phyloP scores from a whole-genome alignment of 2,113 vertebrate genomes.

The Notothenia coriiceps region DNA sequence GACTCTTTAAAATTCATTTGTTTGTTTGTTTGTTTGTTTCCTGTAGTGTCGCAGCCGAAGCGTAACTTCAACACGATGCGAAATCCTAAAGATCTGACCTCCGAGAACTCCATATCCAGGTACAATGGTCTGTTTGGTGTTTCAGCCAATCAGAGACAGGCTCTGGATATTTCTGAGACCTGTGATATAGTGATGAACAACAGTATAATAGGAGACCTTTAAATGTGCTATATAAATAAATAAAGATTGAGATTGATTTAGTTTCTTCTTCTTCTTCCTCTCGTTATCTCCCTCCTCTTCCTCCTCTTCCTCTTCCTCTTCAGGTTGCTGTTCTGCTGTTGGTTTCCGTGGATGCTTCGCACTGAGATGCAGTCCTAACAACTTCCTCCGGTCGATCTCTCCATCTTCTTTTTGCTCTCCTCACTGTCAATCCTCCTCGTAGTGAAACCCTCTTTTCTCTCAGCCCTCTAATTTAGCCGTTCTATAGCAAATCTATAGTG shows the following conservation, averaged over 20 bases:
- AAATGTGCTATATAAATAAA: too few relatives aligned
- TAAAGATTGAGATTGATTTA: too few relatives aligned
- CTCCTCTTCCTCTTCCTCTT: background rate
- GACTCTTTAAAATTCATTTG: background rate
- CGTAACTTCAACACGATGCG: slow-evolving; percentile 90
- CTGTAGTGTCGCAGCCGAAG: slow-evolving; percentile 92
- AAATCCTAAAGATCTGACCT: slow-evolving; percentile 94
- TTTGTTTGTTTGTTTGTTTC: slow-evolving; percentile 19
- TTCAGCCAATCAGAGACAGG: too few relatives aligned
- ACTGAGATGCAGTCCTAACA: slow-evolving; percentile 94
- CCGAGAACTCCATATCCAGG: slow-evolving; percentile 95
- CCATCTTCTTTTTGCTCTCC: slow-evolving; percentile 39
- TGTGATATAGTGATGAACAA: too few relatives aligned
- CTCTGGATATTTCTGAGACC: too few relatives aligned
- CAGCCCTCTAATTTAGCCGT: slow-evolving; percentile 63
- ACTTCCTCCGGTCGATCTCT: slow-evolving; percentile 50
- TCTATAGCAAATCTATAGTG: slow-evolving; percentile 85
- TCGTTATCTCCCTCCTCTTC: background rate
- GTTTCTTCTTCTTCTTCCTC: background rate
- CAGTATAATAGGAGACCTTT: too few relatives aligned
- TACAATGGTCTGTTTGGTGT: too few relatives aligned
- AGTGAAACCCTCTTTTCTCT: slow-evolving; percentile 24
- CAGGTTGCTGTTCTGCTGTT: slow-evolving; percentile 96
- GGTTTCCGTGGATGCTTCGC: slow-evolving; percentile 96
- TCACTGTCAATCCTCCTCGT: slow-evolving; percentile 27